Percentiles rank a stretch among this genome's conserved stretches.
These are phyloP conservation scores for Probosciger aterrimus DNA, from an alignment of 2,113 vertebrate species.

Conservation along the genomic window DNA sequence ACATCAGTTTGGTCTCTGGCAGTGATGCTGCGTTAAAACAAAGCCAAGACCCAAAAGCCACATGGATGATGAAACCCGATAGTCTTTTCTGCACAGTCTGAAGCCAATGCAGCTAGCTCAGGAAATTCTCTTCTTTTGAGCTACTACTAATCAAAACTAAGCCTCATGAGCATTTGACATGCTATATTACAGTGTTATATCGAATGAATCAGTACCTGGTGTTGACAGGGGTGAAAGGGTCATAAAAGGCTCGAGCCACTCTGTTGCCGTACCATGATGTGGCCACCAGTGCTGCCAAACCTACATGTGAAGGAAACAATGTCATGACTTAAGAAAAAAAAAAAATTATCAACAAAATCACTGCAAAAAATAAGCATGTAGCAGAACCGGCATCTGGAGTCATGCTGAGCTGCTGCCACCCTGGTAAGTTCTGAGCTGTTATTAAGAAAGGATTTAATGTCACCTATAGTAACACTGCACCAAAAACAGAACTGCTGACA, in stretches of 20 bases:
- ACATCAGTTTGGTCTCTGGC: neutral
- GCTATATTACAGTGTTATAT: neutral
- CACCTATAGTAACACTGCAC: neutral
- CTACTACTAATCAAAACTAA: neutral
- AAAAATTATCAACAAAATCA: neutral
- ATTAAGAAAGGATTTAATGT: neutral
- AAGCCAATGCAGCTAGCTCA: neutral
- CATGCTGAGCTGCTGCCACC: neutral
- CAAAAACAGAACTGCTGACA: neutral
- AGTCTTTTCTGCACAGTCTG: neutral
- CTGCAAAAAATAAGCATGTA: neutral
- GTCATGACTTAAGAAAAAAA: neutral
- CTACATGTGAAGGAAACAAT: slow-evolving; percentile 53
- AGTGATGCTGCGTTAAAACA: neutral
- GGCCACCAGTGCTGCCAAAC: slow-evolving; percentile 80
- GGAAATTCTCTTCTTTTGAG: neutral
- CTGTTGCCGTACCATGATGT: slow-evolving; percentile 86
- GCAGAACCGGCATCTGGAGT: neutral
- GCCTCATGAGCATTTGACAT: neutral
- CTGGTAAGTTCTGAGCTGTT: neutral
- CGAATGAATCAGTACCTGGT: slow-evolving; percentile 76
- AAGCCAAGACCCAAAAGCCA: neutral
- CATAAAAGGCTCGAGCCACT: slow-evolving; percentile 84
- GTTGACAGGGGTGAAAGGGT: slow-evolving; percentile 88
- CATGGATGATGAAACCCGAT: neutral